Evolutionary conservation across 2,113 vertebrate species (phyloP).

Genomic region (Rhabdornis inornatus): DNA sequence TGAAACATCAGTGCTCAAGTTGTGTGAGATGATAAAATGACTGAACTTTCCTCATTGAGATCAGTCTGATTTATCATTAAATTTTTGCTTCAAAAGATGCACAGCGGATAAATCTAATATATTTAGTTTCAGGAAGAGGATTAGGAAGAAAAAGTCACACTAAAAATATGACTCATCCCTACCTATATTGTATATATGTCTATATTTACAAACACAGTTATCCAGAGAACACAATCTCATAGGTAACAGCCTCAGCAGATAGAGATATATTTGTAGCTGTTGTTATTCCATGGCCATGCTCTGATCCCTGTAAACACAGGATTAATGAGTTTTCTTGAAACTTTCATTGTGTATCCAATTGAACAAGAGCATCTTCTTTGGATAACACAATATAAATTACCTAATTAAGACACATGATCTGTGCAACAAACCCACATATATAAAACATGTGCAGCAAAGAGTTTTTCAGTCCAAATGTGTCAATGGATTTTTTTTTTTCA

Average conservation of each 20-base stretch:
- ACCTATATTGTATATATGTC: rapidly evolving
- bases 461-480: slow-evolving; percentile 29
- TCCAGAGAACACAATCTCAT: background rate
- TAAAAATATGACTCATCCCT: background rate
- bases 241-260: background rate
- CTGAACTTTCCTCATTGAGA: background rate
- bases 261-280: background rate
- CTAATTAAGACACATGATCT: slow-evolving; percentile 52
- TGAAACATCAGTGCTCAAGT: background rate
- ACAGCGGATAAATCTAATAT: background rate
- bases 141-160: background rate
- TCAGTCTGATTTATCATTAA: background rate
- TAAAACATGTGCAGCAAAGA: slow-evolving; percentile 48
- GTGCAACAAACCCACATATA: slow-evolving; percentile 57
- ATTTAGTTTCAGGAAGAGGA: background rate
- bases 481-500: background rate
- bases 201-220: background rate
- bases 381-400: slow-evolving; percentile 58
- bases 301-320: background rate
- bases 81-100: background rate
- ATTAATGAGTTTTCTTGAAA: slow-evolving; percentile 33
- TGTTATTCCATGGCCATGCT: background rate
- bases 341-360: slow-evolving; percentile 11
- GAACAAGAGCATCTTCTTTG: slow-evolving; percentile 49
- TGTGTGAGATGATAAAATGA: rapidly evolving